Base-by-base conservation (phyloP, 2,113 vertebrate species). In the Paradoxurus hermaphroditus region DNA sequence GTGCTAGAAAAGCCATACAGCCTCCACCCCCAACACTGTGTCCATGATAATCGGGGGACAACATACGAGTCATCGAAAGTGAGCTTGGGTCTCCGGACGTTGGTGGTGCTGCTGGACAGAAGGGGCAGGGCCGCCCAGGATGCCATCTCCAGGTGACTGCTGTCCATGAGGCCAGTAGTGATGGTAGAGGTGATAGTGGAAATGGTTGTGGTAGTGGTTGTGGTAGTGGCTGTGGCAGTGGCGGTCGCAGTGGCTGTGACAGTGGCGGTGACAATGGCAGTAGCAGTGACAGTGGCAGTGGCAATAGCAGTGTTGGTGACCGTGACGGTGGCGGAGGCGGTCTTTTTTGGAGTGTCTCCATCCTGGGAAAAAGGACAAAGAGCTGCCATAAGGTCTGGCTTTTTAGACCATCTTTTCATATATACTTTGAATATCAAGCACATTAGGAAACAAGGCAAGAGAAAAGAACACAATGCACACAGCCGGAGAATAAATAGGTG, bases 1-100 rank as follows among this genome's bases (percentile, higher is more conserved):
- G 34, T 29, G 41, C 67, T 78, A 86, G 21, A 91, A 95, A 85
- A 95, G 65, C 16, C 29, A 68, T 19, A 13, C 27, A 16, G 2
- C 14, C 49, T 25, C 18, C 11, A 21, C 63, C 72, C 84, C n/a
- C n/a, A 67, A 53, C 78, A 75, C 72, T 21, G 1, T 5, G 51
- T 67, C 85, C 27, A 4, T 8, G 79, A 96, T 72, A 93, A 88
- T 86, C 15, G 59, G 41, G 49, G 75, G 11, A 91, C 63, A 96
- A 99, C 99, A 91, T 99, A 99, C 99, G 98, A 99, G 98, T 99
- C 99, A 98, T 99, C 99, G 94, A 99, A 99, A 7, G 99, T 98
- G 97, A 99, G 99, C 97, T 99, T 99, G 41, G 99, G 99, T 98
- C 99, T 99, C 94, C 99, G 98, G 79, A 99, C 98, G 97, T 99